Evolutionary conservation across 2,113 vertebrate species (phyloP).

Genomic region (Myiozetetes cayanensis): DNA sequence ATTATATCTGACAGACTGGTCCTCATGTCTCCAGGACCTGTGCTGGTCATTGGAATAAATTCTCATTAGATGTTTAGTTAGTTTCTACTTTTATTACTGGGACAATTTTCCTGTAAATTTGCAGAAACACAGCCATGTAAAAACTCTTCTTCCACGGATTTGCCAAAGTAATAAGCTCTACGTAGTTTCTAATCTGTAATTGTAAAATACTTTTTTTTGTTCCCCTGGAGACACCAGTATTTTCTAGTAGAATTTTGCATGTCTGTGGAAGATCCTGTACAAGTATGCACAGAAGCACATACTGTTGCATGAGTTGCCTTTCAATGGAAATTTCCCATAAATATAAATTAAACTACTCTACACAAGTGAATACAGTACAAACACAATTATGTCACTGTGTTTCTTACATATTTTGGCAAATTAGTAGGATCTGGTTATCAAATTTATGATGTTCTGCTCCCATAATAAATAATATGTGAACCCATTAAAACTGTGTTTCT

Average conservation of each 20-base stretch:
- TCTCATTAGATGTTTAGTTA: neutral
- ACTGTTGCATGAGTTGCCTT: neutral
- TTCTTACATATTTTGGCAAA: conserved; percentile 51
- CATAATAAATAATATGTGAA: conserved; percentile 6
- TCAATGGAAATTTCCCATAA: conserved; percentile 24
- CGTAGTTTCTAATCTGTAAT: neutral
- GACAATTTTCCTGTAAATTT: neutral
- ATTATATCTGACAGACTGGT: neutral
- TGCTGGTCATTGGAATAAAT: neutral
- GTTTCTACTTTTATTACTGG: neutral
- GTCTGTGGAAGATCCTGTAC: neutral
- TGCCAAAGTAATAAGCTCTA: neutral
- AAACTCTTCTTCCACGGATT: neutral
- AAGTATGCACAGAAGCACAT: neutral
- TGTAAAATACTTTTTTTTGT: neutral
- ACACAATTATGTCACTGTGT: conserved; percentile 2
- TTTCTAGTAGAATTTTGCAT: neutral
- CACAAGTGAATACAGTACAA: neutral
- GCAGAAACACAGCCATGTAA: neutral
- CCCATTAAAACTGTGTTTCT: conserved; percentile 27
- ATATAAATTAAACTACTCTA: conserved; percentile 3
- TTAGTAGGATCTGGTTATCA: conserved; percentile 42
- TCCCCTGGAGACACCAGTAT: neutral
- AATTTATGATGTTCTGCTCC: conserved; percentile 43
- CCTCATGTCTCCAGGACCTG: neutral